phyloP scores from a whole-genome alignment of 2,797 vertebrate genomes.

The Halcyon badia region DNA sequence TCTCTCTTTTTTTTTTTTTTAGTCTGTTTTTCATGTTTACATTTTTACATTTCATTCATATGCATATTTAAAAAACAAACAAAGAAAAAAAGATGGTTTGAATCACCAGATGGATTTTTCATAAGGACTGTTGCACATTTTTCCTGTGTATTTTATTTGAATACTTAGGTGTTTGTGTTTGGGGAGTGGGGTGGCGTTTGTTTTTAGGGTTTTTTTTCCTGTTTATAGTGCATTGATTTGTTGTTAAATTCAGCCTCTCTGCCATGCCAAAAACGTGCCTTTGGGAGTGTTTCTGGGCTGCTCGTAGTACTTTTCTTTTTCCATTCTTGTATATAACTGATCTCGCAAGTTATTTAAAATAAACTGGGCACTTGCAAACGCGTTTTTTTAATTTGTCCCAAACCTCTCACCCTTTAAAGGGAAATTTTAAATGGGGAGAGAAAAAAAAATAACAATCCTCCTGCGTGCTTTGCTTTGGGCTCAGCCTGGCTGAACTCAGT shows the following conservation, averaged over 20 bases:
- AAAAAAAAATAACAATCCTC: not conserved
- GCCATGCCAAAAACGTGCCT: conserved; percentile 64
- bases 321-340: not conserved
- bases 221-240: conserved; percentile 72
- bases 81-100: not conserved
- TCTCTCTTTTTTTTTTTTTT: not conserved
- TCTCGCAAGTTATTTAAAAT: conserved; percentile 40
- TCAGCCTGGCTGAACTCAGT: not conserved
- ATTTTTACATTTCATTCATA: conserved; percentile 57
- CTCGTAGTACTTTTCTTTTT: conserved; percentile 8
- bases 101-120: conserved; percentile 61
- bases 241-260: conserved; percentile 66
- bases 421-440: not conserved
- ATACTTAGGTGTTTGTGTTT: conserved; percentile 69
- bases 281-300: conserved; percentile 53
- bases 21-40: conserved; percentile 52
- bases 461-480: not conserved
- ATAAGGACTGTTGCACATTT: not conserved
- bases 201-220: conserved; percentile 33
- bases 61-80: not conserved
- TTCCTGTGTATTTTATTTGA: conserved; percentile 48
- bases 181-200: conserved; percentile 58
- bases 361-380: not conserved
- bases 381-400: not conserved
- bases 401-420: not conserved